Percentiles rank a stretch among this genome's conserved stretches.
phyloP scores from a whole-genome alignment of 2,888 invertebrate genomes.

The Hemistola chrysoprasaria region DNA sequence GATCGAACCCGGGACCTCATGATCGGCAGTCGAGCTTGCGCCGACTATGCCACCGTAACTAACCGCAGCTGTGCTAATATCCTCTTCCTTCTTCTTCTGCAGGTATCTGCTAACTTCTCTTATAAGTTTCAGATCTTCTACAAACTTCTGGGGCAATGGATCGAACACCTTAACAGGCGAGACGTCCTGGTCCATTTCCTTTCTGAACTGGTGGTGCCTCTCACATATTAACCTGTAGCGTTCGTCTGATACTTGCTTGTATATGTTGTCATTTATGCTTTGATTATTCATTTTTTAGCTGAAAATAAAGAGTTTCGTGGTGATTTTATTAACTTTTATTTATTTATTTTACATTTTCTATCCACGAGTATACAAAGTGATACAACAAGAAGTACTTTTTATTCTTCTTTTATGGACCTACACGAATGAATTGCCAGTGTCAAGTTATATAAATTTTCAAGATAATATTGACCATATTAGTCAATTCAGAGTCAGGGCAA shows the following conservation, averaged over 20 bases:
- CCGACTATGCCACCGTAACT: background rate
- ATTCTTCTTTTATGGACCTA: no score
- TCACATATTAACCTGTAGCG: conserved; percentile 28
- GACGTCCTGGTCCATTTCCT: conserved; percentile 7
- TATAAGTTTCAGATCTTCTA: conserved; percentile 50
- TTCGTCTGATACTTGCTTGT: conserved; percentile 28
- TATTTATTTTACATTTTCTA: no score
- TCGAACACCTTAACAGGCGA: conserved; percentile 46
- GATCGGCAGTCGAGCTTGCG: no score
- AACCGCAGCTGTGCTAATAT: conserved; percentile 44
- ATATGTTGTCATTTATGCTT: conserved; percentile 13
- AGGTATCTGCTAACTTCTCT: conserved; percentile 53
- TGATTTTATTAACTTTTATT: no score
- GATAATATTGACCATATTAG: no score
- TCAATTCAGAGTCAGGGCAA: no score
- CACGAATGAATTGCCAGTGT: no score
- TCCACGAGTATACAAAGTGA: no score
- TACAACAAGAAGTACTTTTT: no score
- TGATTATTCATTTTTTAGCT: conserved; percentile 24
- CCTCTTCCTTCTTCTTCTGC: conserved; percentile 59
- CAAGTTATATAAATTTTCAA: no score
- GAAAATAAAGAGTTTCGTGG: no score
- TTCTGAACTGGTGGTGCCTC: conserved; percentile 37
- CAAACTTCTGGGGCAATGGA: conserved; percentile 31
- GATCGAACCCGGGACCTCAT: no score